Percentiles rank a stretch among this genome's conserved stretches.
Evolutionary conservation across 2,888 invertebrate species (phyloP).

Genomic region (Cistogaster globosa): DNA sequence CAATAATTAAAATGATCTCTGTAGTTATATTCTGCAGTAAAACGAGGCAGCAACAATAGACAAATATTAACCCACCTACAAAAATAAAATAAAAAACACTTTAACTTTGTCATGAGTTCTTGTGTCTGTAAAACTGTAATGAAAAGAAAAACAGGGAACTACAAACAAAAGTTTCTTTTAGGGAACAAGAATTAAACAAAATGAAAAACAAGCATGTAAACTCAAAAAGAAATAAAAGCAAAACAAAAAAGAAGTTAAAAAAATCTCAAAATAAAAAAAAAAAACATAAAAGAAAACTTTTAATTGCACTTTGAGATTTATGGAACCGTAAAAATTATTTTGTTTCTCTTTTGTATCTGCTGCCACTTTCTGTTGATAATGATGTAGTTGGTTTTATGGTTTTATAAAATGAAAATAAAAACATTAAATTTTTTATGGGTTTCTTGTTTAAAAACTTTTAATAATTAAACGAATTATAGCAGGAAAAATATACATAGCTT

Average conservation of each 20-base stretch:
- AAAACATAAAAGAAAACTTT: not conserved
- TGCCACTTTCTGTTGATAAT: not conserved
- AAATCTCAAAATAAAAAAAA: slow-evolving; percentile 18
- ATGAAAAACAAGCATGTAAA: slow-evolving; percentile 4
- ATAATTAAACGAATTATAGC: too few species aligned
- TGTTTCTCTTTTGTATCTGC: not conserved
- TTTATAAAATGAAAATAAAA: too few species aligned
- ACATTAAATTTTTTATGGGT: too few species aligned
- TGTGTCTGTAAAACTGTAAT: not conserved
- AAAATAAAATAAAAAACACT: not conserved
- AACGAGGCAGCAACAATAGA: not conserved
- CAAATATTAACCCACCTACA: not conserved
- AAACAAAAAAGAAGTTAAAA: not conserved
- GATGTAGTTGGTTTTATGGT: not conserved
- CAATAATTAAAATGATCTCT: too few species aligned
- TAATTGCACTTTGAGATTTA: slow-evolving; percentile 58
- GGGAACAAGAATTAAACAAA: not conserved
- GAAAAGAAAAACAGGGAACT: not conserved
- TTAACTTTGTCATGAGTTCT: slow-evolving; percentile 22
- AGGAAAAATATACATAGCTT: too few species aligned
- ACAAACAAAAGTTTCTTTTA: slow-evolving; percentile 2
- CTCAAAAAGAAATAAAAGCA: slow-evolving; percentile 15
- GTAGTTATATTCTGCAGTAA: too few species aligned
- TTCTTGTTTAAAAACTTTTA: not conserved
- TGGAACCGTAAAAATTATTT: slow-evolving; percentile 54